Percentiles rank a stretch among this genome's conserved stretches.
Conservation (phyloP, 2,888 invertebrate species). For the Molorchus minor region DNA sequence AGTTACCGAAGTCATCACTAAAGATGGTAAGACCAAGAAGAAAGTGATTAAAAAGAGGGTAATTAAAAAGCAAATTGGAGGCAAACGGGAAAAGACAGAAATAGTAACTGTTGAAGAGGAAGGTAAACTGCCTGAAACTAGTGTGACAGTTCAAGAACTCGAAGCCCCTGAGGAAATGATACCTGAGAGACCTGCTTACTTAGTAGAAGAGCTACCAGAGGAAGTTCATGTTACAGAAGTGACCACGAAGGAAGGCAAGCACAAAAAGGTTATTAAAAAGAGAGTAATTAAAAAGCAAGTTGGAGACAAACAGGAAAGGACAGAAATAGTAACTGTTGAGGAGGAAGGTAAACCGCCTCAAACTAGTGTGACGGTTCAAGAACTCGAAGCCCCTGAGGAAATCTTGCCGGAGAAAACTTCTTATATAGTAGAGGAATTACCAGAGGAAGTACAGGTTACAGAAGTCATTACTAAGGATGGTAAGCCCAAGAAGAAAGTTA, state of each 20-base stretch:
- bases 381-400: slow-evolving; percentile 46
- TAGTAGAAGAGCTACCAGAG: slow-evolving; percentile 44
- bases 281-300: slow-evolving; percentile 58
- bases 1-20: slow-evolving; percentile 38
- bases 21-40: slow-evolving; percentile 46
- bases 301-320: slow-evolving; percentile 51
- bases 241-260: slow-evolving; percentile 41
- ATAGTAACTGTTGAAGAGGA: too few relatives aligned
- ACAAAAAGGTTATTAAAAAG: slow-evolving; percentile 61
- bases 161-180: too few relatives aligned
- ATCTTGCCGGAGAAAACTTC: slow-evolving; percentile 29
- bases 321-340: slow-evolving; percentile 55
- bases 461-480: slow-evolving; percentile 45
- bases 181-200: too few relatives aligned
- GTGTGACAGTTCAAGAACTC: too few relatives aligned
- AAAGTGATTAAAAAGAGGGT: slow-evolving; percentile 57
- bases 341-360: slow-evolving; percentile 52
- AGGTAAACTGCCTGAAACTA: too few relatives aligned
- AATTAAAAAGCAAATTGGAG: slow-evolving; percentile 60
- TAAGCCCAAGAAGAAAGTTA: slow-evolving; percentile 48
- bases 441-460: slow-evolving; percentile 44
- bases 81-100: slow-evolving; percentile 50
- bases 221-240: slow-evolving; percentile 38
- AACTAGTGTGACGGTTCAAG: slow-evolving; percentile 44
- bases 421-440: slow-evolving; percentile 44